Evolutionary conservation across 2,888 invertebrate genomes (phyloP).

Genomic region (Caenorhabditis sp.): DNA sequence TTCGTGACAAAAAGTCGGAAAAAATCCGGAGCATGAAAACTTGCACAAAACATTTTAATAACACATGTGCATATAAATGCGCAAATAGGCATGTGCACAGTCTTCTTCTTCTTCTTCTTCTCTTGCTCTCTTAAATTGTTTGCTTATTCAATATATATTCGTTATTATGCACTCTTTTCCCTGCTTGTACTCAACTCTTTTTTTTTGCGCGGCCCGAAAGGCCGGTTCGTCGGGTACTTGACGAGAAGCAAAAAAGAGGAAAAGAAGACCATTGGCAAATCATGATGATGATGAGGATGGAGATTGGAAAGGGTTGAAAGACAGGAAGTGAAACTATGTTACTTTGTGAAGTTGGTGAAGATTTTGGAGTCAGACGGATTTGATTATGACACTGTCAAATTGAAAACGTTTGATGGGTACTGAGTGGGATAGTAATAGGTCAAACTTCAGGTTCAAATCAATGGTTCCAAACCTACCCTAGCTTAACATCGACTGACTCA

Average conservation of each 20-base stretch:
- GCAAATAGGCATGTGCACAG: constrained; percentile 1
- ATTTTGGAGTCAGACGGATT: too few relatives aligned
- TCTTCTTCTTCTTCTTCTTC: not conserved
- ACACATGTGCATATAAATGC: not conserved
- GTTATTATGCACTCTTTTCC: not conserved
- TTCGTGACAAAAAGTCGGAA: not conserved
- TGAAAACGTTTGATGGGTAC: too few relatives aligned
- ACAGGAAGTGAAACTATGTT: not conserved
- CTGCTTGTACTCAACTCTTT: not conserved
- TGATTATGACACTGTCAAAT: too few relatives aligned
- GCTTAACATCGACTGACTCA: too few relatives aligned
- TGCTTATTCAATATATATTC: not conserved
- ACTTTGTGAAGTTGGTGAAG: too few relatives aligned
- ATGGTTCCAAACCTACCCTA: too few relatives aligned
- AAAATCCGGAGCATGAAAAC: not conserved
- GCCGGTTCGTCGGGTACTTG: constrained; percentile 1
- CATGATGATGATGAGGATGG: not conserved
- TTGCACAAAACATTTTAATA: not conserved
- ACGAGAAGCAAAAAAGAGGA: not conserved
- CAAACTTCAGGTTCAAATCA: too few relatives aligned
- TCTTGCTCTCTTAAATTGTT: not conserved
- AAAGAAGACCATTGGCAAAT: not conserved
- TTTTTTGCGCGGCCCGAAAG: not conserved
- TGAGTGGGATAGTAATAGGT: too few relatives aligned
- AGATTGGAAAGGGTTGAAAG: not conserved